Percentiles rank a stretch among this genome's conserved stretches.
Conservation (phyloP, 1,140 invertebrate species). For the Hestina assimilis region DNA sequence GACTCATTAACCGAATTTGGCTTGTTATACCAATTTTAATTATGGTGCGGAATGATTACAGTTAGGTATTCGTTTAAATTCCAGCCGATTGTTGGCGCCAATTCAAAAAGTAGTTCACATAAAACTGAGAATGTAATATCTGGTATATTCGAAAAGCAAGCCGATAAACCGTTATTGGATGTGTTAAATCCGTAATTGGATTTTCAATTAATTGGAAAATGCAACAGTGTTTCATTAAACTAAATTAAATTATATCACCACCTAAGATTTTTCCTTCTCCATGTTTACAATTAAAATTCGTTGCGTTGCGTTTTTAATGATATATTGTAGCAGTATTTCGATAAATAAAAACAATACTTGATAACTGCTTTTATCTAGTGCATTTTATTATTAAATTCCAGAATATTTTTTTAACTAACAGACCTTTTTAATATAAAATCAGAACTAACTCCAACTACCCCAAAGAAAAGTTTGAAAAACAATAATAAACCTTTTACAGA, state of each 20-base stretch:
- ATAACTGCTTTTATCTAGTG: too few species aligned
- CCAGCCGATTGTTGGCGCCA: conserved; percentile 15
- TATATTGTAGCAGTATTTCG: too few species aligned
- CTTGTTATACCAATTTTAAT: conserved; percentile 3
- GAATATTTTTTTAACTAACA: too few species aligned
- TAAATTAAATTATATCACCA: conserved; percentile 11
- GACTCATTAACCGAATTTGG: too few species aligned
- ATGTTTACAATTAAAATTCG: too few species aligned
- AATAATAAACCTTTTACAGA: too few species aligned
- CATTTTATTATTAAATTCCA: too few species aligned
- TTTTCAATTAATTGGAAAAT: conserved; percentile 57
- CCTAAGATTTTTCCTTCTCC: neutral
- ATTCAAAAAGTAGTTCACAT: conserved; percentile 26
- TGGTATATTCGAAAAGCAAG: conserved; percentile 24
- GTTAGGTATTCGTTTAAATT: conserved; percentile 16
- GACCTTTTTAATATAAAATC: too few species aligned
- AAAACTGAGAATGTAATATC: conserved; percentile 22
- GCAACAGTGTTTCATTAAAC: conserved; percentile 36
- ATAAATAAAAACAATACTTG: too few species aligned
- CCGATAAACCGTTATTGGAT: conserved; percentile 48
- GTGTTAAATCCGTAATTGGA: conserved; percentile 55
- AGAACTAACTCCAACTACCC: too few species aligned
- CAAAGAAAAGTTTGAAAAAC: too few species aligned
- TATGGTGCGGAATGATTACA: conserved; percentile 1
- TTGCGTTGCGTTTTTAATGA: too few species aligned